These are phyloP conservation scores for Nasua narica DNA, from an alignment of 2,797 vertebrate genomes.

Conservation along the genomic window DNA sequence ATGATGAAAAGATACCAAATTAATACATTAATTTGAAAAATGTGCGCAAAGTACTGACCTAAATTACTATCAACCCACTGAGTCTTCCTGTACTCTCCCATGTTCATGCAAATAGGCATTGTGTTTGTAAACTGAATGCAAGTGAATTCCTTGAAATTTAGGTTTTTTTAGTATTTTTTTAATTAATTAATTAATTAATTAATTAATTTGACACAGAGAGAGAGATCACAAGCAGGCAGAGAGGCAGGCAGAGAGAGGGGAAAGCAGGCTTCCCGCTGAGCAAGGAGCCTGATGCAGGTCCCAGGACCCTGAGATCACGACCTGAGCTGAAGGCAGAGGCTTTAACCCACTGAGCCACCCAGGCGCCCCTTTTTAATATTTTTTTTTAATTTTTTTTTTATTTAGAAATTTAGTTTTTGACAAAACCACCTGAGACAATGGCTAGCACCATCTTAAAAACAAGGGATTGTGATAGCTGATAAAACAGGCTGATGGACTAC, in stretches of 20 bases:
- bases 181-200: no score
- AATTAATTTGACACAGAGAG: no score
- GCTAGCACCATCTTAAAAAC: not conserved
- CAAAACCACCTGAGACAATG: not conserved
- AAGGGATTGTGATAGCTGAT: not conserved
- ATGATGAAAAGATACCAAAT: constrained; percentile 4
- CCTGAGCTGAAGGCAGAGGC: no score
- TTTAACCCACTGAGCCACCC: no score
- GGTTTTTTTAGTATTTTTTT: no score
- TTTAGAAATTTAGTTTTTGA: not conserved
- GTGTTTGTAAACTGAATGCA: not conserved
- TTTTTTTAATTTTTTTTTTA: no score
- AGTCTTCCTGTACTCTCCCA: not conserved
- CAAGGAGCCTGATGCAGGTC: no score
- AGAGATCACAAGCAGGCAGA: no score
- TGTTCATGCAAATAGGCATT: not conserved
- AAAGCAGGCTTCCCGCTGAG: no score
- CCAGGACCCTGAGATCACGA: no score
- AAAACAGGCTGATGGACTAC: not conserved
- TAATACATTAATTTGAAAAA: not conserved
- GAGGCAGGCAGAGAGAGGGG: no score
- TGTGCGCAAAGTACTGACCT: not conserved
- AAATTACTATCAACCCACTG: not conserved
- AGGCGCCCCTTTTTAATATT: no score
- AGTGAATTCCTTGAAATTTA: not conserved